Evolutionary conservation across 1,140 invertebrate genomes (phyloP), one percentile per base, ranked within the genome.

Genomic region (Ptiloglossa arizonensis): DNA sequence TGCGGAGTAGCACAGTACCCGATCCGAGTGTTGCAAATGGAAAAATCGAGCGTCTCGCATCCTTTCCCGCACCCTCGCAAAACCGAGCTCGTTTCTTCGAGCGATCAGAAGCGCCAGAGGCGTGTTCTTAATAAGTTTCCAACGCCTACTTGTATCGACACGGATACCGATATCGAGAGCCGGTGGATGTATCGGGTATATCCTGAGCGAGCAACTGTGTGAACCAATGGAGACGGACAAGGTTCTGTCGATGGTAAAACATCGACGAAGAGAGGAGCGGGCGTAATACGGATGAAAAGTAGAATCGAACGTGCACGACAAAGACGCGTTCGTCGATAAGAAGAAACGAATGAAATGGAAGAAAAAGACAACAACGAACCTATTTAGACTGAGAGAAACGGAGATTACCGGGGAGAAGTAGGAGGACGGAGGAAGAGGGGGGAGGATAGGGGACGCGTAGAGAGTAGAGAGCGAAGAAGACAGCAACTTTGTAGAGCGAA

Each of bases 181-280:
- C 32, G 29, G n/a, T 3, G 41, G 15, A 38, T 63, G 38, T 22
- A 74, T 74, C 38, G 24, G 13, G 17, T 24, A 27, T 38, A 44
- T 52, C 52, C n/a, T 54, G 64, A 63, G 52, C 38, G 44, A 52
- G 68, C 72, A 73, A 64, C 59, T 85, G 76, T 85, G 82, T 81
- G 77, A 67, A 84, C 62, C 82, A 56, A 29, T 24, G 17, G 41
- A 48, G n/a, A 32, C 46, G 35, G 24, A n/a, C 22, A 13, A 15
- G n/a, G n/a, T n/a, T n/a, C 8, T 11, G 11, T 35, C 41, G 41
- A 41, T 13, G 41, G 1, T n/a, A 32, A 17, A 5, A 57, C n/a
- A 6, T 5, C 3, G 1, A 8, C 9, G 2, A 3, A 22, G 24
- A 44, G 38, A n/a, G 41, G 13, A 32, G 15, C 48, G 15, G 32